These are phyloP conservation scores for Agrotis puta DNA, from an alignment of 2,888 invertebrate species.

Conservation along the genomic window DNA sequence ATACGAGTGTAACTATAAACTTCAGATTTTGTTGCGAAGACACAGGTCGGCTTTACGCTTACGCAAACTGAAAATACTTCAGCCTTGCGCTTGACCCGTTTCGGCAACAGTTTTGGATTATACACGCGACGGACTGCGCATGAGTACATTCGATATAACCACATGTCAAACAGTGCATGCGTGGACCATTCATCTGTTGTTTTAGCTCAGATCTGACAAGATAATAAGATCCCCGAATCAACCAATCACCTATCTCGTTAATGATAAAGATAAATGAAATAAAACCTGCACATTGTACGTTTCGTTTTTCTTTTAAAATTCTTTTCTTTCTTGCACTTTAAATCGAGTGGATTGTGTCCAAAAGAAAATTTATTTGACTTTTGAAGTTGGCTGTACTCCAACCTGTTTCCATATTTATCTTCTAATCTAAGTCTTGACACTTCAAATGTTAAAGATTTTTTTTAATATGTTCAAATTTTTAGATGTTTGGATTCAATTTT, in stretches of 20 bases:
- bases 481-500: constrained; percentile 25
- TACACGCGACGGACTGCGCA: constrained; percentile 32
- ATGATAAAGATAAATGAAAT: constrained; percentile 17
- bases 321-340: constrained; percentile 40
- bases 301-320: constrained; percentile 37
- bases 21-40: constrained; percentile 50
- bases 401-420: constrained; percentile 79
- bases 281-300: not conserved
- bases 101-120: constrained; percentile 55
- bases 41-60: constrained; percentile 51
- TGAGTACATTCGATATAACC: constrained; percentile 25
- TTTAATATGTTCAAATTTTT: constrained; percentile 40
- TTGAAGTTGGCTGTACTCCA: constrained; percentile 81
- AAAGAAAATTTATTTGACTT: constrained; percentile 74
- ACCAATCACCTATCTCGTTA: constrained; percentile 10
- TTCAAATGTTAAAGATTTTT: constrained; percentile 49
- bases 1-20: constrained; percentile 17
- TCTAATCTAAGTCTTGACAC: constrained; percentile 71
- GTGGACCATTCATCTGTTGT: constrained; percentile 20
- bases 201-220: constrained; percentile 28
- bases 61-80: constrained; percentile 70
- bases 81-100: constrained; percentile 79
- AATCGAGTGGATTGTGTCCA: constrained; percentile 67
- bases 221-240: constrained; percentile 14
- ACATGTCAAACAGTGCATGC: constrained; percentile 38